These are phyloP conservation scores for Clusia tigrina DNA, from an alignment of 2,888 invertebrate genomes.

Conservation along the genomic window DNA sequence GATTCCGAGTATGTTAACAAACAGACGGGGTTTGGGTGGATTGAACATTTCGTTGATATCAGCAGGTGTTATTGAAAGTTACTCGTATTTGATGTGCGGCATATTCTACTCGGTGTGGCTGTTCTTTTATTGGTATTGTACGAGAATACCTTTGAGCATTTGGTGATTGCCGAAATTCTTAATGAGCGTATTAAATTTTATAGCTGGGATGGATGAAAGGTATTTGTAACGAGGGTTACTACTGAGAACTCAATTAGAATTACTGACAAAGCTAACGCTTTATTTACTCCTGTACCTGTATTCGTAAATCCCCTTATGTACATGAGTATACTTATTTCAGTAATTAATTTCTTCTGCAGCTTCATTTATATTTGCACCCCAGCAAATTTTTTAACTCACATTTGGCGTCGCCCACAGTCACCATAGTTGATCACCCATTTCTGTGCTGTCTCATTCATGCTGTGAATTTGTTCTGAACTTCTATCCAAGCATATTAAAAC, in stretches of 20 bases:
- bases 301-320: background rate
- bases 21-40: background rate
- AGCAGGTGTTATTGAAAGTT: conserved; percentile 7
- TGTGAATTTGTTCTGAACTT: conserved; percentile 3
- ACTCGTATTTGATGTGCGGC: conserved; percentile 13
- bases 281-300: background rate
- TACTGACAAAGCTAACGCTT: background rate
- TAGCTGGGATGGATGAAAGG: background rate
- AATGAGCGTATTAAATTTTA: conserved; percentile 48
- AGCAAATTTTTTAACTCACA: conserved; percentile 36
- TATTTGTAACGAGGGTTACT: background rate
- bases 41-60: background rate
- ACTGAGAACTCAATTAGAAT: background rate
- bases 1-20: conserved; percentile 34
- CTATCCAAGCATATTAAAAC: conserved; percentile 42
- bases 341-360: conserved; percentile 38
- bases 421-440: background rate
- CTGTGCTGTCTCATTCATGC: background rate
- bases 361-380: conserved; percentile 38
- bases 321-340: background rate
- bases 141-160: background rate
- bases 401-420: conserved; percentile 22
- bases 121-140: conserved; percentile 40
- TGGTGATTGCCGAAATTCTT: conserved; percentile 47
- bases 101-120: conserved; percentile 23